Conservation (phyloP, 2,113 vertebrate genomes). For the Lophotis ruficrista region DNA sequence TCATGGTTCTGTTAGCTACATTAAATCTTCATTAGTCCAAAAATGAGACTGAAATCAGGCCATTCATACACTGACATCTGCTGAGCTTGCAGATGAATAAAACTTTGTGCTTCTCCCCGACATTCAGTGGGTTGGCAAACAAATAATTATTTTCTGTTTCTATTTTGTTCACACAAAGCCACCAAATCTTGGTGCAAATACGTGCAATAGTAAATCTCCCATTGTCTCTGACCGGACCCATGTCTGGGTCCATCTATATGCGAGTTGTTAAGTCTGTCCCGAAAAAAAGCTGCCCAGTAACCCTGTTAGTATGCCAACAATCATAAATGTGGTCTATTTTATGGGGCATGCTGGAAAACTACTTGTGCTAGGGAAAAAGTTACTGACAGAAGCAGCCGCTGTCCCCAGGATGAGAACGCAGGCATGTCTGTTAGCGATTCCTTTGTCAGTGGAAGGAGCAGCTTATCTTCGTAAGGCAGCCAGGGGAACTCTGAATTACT, state of each 20-base stretch:
- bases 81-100: conserved; percentile 71
- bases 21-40: conserved; percentile 63
- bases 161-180: conserved; percentile 33
- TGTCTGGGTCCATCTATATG: conserved; percentile 29
- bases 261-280: conserved; percentile 13
- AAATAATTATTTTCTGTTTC: conserved; percentile 70
- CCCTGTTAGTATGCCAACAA: conserved; percentile 4
- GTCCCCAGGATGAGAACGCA: background rate
- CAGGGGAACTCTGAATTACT: conserved; percentile 2
- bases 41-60: conserved; percentile 58
- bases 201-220: conserved; percentile 51
- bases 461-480: conserved; percentile 36
- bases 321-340: conserved; percentile 29
- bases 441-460: conserved; percentile 12
- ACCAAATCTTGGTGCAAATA: conserved; percentile 35
- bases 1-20: conserved; percentile 34
- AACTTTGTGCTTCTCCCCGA: conserved; percentile 62
- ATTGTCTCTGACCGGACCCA: background rate
- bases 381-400: background rate
- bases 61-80: conserved; percentile 71
- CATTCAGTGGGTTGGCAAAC: conserved; percentile 59
- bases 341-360: background rate
- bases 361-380: background rate
- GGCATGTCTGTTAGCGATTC: conserved; percentile 10
- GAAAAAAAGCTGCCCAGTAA: conserved; percentile 30